Base-by-base conservation (phyloP, 2,888 invertebrate species). In the Caenorhabditis plicata region DNA sequence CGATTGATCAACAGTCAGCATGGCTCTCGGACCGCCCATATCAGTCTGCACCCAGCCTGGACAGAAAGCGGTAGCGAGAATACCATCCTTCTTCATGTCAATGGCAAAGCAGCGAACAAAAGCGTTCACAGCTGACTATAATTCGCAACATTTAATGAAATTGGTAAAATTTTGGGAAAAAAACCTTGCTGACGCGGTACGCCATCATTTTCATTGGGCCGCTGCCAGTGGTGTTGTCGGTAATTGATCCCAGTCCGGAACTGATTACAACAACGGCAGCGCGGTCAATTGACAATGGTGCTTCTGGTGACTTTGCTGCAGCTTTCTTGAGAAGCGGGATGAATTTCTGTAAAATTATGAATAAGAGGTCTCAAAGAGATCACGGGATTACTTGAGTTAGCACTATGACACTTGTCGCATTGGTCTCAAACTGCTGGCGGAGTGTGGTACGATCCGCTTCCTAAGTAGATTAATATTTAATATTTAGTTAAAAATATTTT, bases 381-480 rank as follows among this genome's bases (percentile, higher is more conserved):
- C n/a, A n/a, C n/a, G n/a, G n/a, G n/a, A n/a, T n/a, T n/a, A n/a
- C n/a, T 26, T 67, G 67, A 20, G 63, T 67, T 4, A 67, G 20
- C 17, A 67, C 19, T 4, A 56, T 60, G 3, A 63, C 53, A 8
- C 49, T 44, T 22, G 60, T 25, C 0, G 89, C 87, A 81, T 92
- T 92, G 2, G 88, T 86, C 7, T 86, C 85, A 65, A 88, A 87
- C 53, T 88, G 86, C 11, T 89, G 87, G 46, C 87, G 77, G 68
- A 92, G 88, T 3, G 33, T 25, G 0, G 33, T 7, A 4, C 67
- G 46, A 26, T 89, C 87, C 11, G 55, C 45, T 3, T 29, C 20
- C 31, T 49, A 38, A 15, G 33, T 25, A 4, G 40, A 7, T 23
- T 23, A 23, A 8, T 23, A 23, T 27, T 19, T 8, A 15, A 5